Percentiles rank a stretch among this genome's conserved stretches.
Conservation (phyloP, 2,888 invertebrate species). For the Melinaea menophilus region DNA sequence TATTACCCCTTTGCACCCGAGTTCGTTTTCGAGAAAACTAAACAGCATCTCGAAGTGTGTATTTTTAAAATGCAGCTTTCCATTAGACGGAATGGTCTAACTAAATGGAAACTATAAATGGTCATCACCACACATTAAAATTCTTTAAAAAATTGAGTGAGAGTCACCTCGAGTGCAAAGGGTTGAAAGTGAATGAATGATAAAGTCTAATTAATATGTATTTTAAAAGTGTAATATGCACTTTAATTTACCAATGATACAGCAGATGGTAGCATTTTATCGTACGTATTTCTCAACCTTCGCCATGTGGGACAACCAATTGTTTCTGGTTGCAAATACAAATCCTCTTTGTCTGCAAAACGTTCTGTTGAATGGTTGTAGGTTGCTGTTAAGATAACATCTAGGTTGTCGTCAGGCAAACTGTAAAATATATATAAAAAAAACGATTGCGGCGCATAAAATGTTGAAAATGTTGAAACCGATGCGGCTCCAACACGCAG, state of each 20-base stretch:
- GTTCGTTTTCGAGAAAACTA: no score
- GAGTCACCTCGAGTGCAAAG: no score
- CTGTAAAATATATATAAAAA: constrained; percentile 42
- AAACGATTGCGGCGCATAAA: background rate
- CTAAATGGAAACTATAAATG: no score
- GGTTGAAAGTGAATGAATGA: no score
- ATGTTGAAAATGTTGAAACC: no score
- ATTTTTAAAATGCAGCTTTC: no score
- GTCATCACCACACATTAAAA: no score
- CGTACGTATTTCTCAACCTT: constrained; percentile 80
- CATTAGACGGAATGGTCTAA: no score
- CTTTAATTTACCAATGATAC: constrained; percentile 65
- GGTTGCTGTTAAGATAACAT: constrained; percentile 80
- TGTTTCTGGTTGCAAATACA: constrained; percentile 83
- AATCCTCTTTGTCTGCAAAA: constrained; percentile 81
- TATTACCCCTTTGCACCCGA: no score
- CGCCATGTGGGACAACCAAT: constrained; percentile 81
- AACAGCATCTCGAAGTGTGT: no score
- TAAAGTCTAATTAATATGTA: background rate
- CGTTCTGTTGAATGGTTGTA: constrained; percentile 82
- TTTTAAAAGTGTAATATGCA: background rate
- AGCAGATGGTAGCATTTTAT: constrained; percentile 58
- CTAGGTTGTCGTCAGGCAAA: constrained; percentile 83
- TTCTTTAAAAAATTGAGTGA: no score
- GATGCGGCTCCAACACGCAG: no score